Percentiles rank a stretch among this genome's conserved stretches.
Evolutionary conservation across 2,797 vertebrate species (phyloP).

Genomic region (Morelia viridis): DNA sequence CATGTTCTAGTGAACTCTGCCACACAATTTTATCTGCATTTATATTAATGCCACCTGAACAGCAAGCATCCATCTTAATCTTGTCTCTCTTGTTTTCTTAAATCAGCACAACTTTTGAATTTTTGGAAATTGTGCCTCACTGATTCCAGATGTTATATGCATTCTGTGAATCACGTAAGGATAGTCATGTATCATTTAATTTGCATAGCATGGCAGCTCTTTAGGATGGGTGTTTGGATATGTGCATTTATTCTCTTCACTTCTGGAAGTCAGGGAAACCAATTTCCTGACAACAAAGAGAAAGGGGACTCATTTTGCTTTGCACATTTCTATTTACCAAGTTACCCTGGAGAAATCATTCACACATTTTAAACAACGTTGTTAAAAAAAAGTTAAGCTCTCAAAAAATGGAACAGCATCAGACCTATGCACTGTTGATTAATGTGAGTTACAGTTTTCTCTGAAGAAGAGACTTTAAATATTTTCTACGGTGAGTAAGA

Average conservation of each 20-base stretch:
- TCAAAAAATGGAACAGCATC: slow-evolving; percentile 45
- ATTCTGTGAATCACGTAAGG: slow-evolving; percentile 27
- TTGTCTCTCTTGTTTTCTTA: slow-evolving; percentile 27
- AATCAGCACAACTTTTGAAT: slow-evolving; percentile 38
- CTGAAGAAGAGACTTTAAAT: slow-evolving; percentile 47
- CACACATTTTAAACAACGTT: slow-evolving; percentile 32
- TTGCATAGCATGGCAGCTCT: slow-evolving; percentile 27
- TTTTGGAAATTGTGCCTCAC: slow-evolving; percentile 44
- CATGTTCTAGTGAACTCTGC: neutral
- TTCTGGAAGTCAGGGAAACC: slow-evolving; percentile 56
- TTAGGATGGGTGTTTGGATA: neutral
- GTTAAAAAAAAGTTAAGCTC: slow-evolving; percentile 44
- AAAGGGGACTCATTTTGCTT: slow-evolving; percentile 14
- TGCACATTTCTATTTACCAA: slow-evolving; percentile 49
- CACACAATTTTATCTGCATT: neutral
- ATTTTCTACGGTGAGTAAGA: slow-evolving; percentile 50
- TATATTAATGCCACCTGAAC: slow-evolving; percentile 43
- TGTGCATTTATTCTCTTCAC: slow-evolving; percentile 51
- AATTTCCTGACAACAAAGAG: slow-evolving; percentile 54
- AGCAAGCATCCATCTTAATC: neutral
- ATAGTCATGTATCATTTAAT: slow-evolving; percentile 42
- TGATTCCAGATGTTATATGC: slow-evolving; percentile 53
- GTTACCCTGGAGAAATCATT: slow-evolving; percentile 67
- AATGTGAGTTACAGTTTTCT: slow-evolving; percentile 42
- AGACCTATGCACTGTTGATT: slow-evolving; percentile 45